Base-by-base conservation (phyloP, 2,888 invertebrate species). In the Schizotus pectinicornis region DNA sequence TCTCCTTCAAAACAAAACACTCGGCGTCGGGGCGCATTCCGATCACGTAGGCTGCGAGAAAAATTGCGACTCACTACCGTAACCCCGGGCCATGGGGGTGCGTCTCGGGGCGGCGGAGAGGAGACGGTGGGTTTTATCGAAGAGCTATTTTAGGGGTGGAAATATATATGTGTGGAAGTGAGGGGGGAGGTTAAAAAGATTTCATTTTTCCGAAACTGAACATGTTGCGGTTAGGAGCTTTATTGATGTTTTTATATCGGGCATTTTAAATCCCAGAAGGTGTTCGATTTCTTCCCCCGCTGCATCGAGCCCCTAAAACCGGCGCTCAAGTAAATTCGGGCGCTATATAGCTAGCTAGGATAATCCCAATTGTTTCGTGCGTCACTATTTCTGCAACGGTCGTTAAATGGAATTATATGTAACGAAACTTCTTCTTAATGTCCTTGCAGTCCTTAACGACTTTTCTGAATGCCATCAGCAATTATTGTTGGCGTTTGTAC, bases 41-140 rank as follows among this genome's bases (percentile, higher is more conserved):
- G 73, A 76, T 76, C 79, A 79, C 79, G 79, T 79, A 78, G 74
- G 65, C 76, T 75, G 77, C 78, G 77, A 79, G 79, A 79, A 79
- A 79, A 79, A 79, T 79, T 79, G 79, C 79, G 77, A 78, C 75
- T 77, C 77, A 74, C 77, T 75, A 73, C 74, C 73, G 74, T 75
- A 72, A 73, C 74, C 76, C 77, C 67, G 64, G 71, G 71, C 73
- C 55, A 62, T 56, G 58, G 66, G 67, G 61, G 63, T 59, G 57
- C 55, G 61, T 60, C 52, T 51, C 54, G 58, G 48, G 59, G 63
- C 37, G 52, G 50, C 30, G 33, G 51, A 8, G 50, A 37, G 43
- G 57, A 11, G 13, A 47, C 12, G 63, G 63, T 57, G 72, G 70
- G 73, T 74, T 73, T 73, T 76, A 77, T 77, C 74, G 77, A 69